Conservation (phyloP, 2,888 invertebrate species). For the Ischnura elegans region DNA sequence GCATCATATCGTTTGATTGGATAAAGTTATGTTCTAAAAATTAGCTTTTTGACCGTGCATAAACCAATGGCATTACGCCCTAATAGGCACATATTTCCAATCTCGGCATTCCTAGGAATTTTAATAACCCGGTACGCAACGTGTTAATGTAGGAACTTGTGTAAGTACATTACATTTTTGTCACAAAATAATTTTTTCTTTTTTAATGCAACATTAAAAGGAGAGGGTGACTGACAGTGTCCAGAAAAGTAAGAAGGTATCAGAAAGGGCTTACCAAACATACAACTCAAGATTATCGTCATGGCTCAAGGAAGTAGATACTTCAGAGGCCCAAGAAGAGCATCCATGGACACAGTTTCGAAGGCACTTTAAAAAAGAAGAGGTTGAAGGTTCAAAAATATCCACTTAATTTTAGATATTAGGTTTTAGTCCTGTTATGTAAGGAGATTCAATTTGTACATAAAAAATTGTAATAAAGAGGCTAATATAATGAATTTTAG, state of each 20-base stretch:
- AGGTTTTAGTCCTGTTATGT: background rate
- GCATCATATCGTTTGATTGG: no score
- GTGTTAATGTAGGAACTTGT: no score
- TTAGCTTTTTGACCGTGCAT: no score
- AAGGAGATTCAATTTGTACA: background rate
- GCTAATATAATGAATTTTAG: background rate
- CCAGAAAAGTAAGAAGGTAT: background rate
- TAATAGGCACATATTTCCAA: no score
- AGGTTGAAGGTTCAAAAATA: slow-evolving; percentile 47
- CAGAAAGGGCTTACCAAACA: background rate
- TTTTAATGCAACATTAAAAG: background rate
- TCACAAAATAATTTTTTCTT: background rate
- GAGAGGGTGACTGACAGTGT: background rate
- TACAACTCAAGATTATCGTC: slow-evolving; percentile 26
- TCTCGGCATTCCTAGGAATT: no score
- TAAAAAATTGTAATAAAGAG: background rate
- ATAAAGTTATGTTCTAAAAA: no score
- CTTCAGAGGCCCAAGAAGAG: slow-evolving; percentile 77
- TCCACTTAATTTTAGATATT: background rate
- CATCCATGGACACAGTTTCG: slow-evolving; percentile 85
- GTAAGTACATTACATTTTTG: no score
- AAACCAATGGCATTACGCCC: no score
- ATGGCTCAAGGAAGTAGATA: slow-evolving; percentile 62
- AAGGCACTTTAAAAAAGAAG: slow-evolving; percentile 74
- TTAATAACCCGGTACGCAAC: no score